phyloP scores from a whole-genome alignment of 1,140 invertebrate species.

The Drosophila lini region DNA sequence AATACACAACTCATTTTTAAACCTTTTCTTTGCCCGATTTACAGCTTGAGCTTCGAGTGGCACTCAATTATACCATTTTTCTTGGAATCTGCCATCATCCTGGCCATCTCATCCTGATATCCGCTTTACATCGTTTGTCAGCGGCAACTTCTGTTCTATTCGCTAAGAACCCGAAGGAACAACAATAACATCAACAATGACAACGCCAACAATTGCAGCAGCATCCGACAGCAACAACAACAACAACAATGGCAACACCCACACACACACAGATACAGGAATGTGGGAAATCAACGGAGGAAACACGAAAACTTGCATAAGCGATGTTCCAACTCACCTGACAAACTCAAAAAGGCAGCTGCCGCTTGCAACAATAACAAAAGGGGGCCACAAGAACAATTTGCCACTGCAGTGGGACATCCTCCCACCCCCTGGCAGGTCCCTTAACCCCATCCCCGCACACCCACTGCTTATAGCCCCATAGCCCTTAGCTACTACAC shows the following conservation, averaged over 20 bases:
- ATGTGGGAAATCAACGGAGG: constrained; percentile 41
- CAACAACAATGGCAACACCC: constrained; percentile 58
- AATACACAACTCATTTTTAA: background rate
- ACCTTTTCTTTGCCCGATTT: background rate
- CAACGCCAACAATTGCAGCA: constrained; percentile 31
- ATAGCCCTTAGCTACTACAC: constrained; percentile 6
- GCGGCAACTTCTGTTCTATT: constrained; percentile 38
- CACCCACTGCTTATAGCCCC: background rate
- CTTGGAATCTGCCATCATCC: constrained; percentile 26
- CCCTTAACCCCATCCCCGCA: constrained; percentile 5
- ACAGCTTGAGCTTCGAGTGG: constrained; percentile 4
- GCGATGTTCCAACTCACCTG: constrained; percentile 58
- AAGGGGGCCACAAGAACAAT: constrained; percentile 50
- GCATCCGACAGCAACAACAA: constrained; percentile 42
- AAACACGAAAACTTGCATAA: constrained; percentile 61
- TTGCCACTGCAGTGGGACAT: constrained; percentile 68
- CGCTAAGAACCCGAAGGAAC: constrained; percentile 19
- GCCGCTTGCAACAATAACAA: constrained; percentile 59
- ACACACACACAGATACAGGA: constrained; percentile 14
- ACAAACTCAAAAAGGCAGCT: constrained; percentile 59
- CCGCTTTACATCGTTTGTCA: constrained; percentile 39
- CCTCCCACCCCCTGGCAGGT: background rate
- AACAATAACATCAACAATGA: constrained; percentile 44
- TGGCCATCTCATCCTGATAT: constrained; percentile 36
- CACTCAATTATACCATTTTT: constrained; percentile 22